Conservation (phyloP, 1,140 invertebrate genomes). For the Marisa cornuarietis region DNA sequence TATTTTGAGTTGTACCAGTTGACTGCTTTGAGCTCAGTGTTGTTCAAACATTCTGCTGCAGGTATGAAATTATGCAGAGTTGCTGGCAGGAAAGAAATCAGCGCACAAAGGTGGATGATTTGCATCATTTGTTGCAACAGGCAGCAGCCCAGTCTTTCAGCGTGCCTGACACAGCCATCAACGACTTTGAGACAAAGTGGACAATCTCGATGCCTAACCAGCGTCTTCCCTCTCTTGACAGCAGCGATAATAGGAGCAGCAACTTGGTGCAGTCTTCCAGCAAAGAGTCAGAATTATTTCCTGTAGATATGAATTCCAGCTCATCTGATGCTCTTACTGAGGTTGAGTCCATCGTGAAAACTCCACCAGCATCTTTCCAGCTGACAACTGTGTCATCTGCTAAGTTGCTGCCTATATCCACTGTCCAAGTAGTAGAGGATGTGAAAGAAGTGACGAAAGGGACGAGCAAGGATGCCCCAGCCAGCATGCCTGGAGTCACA, state of each 20-base stretch:
- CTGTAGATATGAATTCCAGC: neutral
- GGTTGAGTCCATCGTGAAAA: neutral
- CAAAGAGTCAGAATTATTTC: slow-evolving; percentile 15
- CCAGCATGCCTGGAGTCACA: neutral
- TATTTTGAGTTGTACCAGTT: neutral
- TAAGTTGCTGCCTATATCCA: neutral
- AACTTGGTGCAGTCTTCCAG: slow-evolving; percentile 3
- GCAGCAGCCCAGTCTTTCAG: slow-evolving; percentile 14
- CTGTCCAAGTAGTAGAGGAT: neutral
- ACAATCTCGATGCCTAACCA: slow-evolving; percentile 34
- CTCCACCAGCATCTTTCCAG: neutral
- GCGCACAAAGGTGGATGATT: slow-evolving; percentile 44
- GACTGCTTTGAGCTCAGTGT: neutral
- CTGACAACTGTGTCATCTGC: slow-evolving; percentile 9
- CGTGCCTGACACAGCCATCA: slow-evolving; percentile 19
- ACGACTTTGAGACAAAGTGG: slow-evolving; percentile 54
- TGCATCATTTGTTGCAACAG: slow-evolving; percentile 40
- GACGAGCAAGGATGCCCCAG: neutral
- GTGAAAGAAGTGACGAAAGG: too few relatives aligned
- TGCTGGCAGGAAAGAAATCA: slow-evolving; percentile 48
- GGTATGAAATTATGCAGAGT: slow-evolving; percentile 53
- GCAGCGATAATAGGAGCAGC: neutral
- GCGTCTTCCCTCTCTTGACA: slow-evolving; percentile 14
- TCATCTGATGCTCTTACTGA: slow-evolving; percentile 14
- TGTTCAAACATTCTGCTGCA: slow-evolving; percentile 28